Percentiles rank a stretch among this genome's conserved stretches.
Conservation (phyloP, 2,797 vertebrate genomes). For the Euthynnus affinis region DNA sequence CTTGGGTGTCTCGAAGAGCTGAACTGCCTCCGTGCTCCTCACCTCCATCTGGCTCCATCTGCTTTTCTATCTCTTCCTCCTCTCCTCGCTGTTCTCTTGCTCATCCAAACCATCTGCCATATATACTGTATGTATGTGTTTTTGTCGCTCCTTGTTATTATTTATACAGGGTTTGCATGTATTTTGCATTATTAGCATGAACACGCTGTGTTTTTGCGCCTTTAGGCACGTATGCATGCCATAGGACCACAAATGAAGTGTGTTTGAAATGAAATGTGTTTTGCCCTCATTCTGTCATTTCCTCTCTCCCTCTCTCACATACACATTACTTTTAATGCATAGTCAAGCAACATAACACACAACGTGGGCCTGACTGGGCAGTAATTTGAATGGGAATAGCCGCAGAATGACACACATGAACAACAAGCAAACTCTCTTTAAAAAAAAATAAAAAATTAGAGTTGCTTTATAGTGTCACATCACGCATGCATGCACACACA, state of each 20-base stretch:
- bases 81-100: slow-evolving; percentile 9
- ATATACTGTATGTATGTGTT: neutral
- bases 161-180: slow-evolving; percentile 44
- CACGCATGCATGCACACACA: neutral
- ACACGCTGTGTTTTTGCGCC: slow-evolving; percentile 25
- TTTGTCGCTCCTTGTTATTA: slow-evolving; percentile 45
- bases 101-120: slow-evolving; percentile 48
- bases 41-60: slow-evolving; percentile 57
- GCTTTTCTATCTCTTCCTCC: slow-evolving; percentile 5
- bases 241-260: slow-evolving; percentile 25
- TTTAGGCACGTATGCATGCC: neutral
- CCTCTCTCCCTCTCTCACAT: neutral
- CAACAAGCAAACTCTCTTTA: slow-evolving; percentile 15
- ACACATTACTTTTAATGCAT: slow-evolving; percentile 30
- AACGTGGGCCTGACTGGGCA: neutral
- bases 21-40: slow-evolving; percentile 26
- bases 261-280: neutral
- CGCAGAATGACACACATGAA: neutral
- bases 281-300: slow-evolving; percentile 60
- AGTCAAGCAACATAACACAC: slow-evolving; percentile 7
- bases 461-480: neutral
- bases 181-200: slow-evolving; percentile 14
- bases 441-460: neutral
- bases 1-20: slow-evolving; percentile 8
- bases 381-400: slow-evolving; percentile 2